Base-by-base conservation (phyloP, 2,888 invertebrate genomes). In the Ormyrus pomaceus region DNA sequence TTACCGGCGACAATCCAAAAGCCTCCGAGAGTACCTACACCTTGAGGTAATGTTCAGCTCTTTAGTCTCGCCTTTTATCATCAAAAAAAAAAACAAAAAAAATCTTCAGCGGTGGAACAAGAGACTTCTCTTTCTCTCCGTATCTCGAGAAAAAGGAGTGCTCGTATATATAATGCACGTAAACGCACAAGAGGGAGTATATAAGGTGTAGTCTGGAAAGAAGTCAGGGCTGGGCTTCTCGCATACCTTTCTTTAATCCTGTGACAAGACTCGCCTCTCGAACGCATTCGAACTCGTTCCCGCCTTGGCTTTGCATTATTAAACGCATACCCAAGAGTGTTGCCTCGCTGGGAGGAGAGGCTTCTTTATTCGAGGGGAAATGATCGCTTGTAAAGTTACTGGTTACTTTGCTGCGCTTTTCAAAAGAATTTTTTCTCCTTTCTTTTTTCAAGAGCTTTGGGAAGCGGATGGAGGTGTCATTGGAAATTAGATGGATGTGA, bases 241-340 rank as follows among this genome's bases (percentile, higher is more conserved):
- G 69, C 77, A 65, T 71, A 62, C 71, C 70, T 77, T 51, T 61
- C 76, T 69, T 65, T 77, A 71, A 71, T 72, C 65, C 71, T 34
- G 50, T 51, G 71, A 56, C 65, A 56, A 50, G 70, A 13, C 58
- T 9, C 50, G 45, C 0, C 53, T 13, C 62, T 6, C 13, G 45
- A 59, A 65, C 75, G 61, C 59, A 65, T 65, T 53, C 19, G 45
- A 56, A 65, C 73, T 56, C 56, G 51, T 75, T 59, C 48, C 45
- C 59, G 34, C 45, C 10, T 51, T 50, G 13, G 74, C 74, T 75
- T 75, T 73, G 64, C 64, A 73, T 73, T 73, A 73, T 65, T 64
- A 73, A 56, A 5, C 59, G 50, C n/a, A n/a, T n/a, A 19, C 19
- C 19, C 34, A 1, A 45, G 53, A n/a, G 51, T 51, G 19, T 58